Base-by-base conservation (phyloP, 1,140 invertebrate genomes). In the Popillia japonica region DNA sequence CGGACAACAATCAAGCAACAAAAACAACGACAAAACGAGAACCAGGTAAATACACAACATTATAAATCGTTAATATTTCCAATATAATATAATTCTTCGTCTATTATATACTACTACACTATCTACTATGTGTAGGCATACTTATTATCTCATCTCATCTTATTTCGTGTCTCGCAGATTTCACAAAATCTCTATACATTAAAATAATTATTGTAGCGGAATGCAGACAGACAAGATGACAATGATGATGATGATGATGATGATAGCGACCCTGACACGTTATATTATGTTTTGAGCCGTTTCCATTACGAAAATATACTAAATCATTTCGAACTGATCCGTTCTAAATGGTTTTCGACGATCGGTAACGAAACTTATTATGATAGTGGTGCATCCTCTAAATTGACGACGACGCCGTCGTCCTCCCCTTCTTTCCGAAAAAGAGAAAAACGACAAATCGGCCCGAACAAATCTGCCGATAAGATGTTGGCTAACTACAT, bases 401-500 rank as follows among this genome's bases (percentile, higher is more conserved):
- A 14, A n/a, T 7, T 55, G 48, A 55, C 48, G 11, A 64, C 86
- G 14, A 85, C 88, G 83, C 85, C 87, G n/a, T n/a, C n/a, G n/a
- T n/a, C n/a, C n/a, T n/a, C n/a, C n/a, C n/a, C n/a, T 64, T 86
- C 88, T 76, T 79, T 87, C 42, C 87, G 85, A 78, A 85, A 83
- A 84, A 90, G 85, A 84, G 87, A 84, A 27, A 83, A 78, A 83
- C 89, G 76, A 83, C 89, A 89, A 80, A 79, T 86, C 10, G 81
- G 86, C 0, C 85, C 88, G 41, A 89, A 87, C 76, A 86, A 84
- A 75, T 84, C 89, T n/a, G n/a, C n/a, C 0, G 92, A 92, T 85
- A 92, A 92, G 82, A 91, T 92, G 77, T 90, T 97, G 78, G 92
- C 92, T 23, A 91, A 91, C 34, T 96, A 95, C 83, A 96, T 98